phyloP scores from a whole-genome alignment of 1,140 invertebrate species.

The Drosophila athabasca region DNA sequence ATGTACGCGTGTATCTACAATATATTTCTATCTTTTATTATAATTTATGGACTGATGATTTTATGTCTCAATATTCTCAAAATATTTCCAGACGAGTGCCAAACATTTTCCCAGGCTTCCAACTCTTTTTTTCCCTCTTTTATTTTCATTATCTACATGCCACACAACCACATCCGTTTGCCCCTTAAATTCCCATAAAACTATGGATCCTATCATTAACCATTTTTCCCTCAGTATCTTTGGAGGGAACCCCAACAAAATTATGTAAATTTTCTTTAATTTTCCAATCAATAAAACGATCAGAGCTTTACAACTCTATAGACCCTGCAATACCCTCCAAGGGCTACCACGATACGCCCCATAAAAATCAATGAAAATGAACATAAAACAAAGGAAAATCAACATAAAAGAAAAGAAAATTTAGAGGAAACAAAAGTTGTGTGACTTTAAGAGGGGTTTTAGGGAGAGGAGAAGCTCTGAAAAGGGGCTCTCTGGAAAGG shows the following conservation, averaged over 20 bases:
- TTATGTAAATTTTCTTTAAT: slow-evolving; percentile 42
- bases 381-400: slow-evolving; percentile 14
- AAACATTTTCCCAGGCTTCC: slow-evolving; percentile 10
- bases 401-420: slow-evolving; percentile 27
- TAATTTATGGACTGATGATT: not conserved
- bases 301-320: slow-evolving; percentile 2
- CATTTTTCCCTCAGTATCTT: not conserved
- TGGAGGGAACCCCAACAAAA: slow-evolving; percentile 1
- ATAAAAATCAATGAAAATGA: slow-evolving; percentile 18
- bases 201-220: slow-evolving; percentile 30
- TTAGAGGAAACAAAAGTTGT: too few relatives aligned
- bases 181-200: slow-evolving; percentile 24
- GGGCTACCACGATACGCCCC: slow-evolving; percentile 36
- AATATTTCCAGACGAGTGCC: too few relatives aligned
- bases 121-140: not conserved
- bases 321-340: not conserved
- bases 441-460: not conserved
- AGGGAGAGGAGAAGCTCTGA: too few relatives aligned
- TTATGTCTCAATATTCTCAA: not conserved
- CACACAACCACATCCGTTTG: slow-evolving; percentile 31
- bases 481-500: too few relatives aligned
- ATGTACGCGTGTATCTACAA: not conserved
- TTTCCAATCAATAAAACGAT: slow-evolving; percentile 21
- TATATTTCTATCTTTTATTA: too few relatives aligned
- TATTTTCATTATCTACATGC: slow-evolving; percentile 3